Percentiles rank a stretch among this genome's conserved stretches.
phyloP scores from a whole-genome alignment of 2,888 invertebrate genomes.

The Acanthacorydalis orientalis region DNA sequence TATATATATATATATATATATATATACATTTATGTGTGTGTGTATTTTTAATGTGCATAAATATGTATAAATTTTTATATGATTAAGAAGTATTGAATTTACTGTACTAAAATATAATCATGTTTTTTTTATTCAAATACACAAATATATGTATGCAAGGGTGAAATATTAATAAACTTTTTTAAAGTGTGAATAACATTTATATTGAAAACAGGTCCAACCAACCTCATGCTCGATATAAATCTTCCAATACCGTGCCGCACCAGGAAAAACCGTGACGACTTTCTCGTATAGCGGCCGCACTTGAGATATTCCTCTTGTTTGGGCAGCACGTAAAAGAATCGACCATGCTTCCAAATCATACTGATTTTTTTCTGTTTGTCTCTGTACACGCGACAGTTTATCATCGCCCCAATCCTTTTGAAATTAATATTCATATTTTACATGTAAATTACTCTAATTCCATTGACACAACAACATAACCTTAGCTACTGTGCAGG shows the following conservation, averaged over 20 bases:
- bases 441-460: no score
- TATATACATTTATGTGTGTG: no score
- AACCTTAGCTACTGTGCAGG: no score
- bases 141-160: no score
- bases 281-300: conserved; percentile 84
- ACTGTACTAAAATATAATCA: no score
- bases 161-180: background rate
- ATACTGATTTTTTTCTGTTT: conserved; percentile 75
- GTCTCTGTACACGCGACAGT: conserved; percentile 62
- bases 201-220: background rate
- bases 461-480: no score
- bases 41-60: no score
- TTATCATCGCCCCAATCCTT: conserved; percentile 85
- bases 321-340: conserved; percentile 83
- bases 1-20: no score
- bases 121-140: no score
- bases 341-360: conserved; percentile 98
- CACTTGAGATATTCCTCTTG: conserved; percentile 73
- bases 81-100: no score
- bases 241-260: conserved; percentile 96
- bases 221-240: conserved; percentile 93
- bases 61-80: no score
- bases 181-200: background rate
- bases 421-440: no score
- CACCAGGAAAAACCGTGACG: conserved; percentile 87